Base-by-base conservation (phyloP, 2,888 invertebrate genomes). In the Patella depressa region DNA sequence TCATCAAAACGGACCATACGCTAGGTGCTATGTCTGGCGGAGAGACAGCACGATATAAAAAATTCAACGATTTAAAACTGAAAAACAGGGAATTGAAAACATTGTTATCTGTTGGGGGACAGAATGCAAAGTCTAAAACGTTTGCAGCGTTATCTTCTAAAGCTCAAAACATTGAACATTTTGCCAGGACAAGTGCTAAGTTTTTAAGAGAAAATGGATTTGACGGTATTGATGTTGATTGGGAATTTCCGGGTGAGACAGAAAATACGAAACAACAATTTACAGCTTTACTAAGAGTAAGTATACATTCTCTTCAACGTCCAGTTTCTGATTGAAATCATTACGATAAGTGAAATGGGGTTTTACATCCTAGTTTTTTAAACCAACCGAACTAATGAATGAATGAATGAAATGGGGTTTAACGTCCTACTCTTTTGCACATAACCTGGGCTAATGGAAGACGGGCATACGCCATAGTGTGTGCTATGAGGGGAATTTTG, bases 141-240 rank as follows among this genome's bases (percentile, higher is more conserved):
- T 76, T 76, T 53, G 53, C 57, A 17, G 19, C 53, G 1, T 17
- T 76, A 45, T 19, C 76, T 24, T 45, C 65, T 12, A 73, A 76
- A 7, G 45, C 65, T 11, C 53, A 65, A 15, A 65, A 34, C n/a
- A 73, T 73, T 53, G 69, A 29, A 9, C 72, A 76, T 19, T 73
- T 76, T 73, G 73, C 65, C 9, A 57, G 53, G 45, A 45, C 34
- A 34, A 45, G 72, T 15, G 69, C 69, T 34, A 69, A 72, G 34
- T 76, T 76, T 73, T 53, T 76, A 53, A 59, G 76, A 19, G 55
- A 72, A 24, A 72, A 69, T 34, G 72, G 72, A 12, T 76, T 76
- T 53, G 76, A 76, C 54, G 76, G 76, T 19, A 65, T 76, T 19
- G 76, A 76, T 69, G 19, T 76, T 45, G 76, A 76, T 34, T 76